Evolutionary conservation across 2,888 invertebrate species (phyloP).

Genomic region (Drosophila kanekoi): DNA sequence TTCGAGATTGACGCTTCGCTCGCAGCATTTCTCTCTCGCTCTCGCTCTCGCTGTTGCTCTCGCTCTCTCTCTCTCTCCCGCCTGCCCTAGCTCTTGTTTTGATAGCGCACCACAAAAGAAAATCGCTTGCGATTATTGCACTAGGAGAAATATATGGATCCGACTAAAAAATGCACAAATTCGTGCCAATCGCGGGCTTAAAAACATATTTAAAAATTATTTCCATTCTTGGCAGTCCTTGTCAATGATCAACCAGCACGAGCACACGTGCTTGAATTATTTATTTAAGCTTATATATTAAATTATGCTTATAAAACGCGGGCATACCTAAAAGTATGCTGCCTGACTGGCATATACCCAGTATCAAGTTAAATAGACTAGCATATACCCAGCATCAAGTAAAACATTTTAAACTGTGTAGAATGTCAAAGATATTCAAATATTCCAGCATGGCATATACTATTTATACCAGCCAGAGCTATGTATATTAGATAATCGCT

Average conservation of each 20-base stretch:
- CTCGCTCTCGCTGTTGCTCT: conserved; percentile 12
- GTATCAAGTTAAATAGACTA: background rate
- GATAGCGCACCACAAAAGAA: conserved; percentile 31
- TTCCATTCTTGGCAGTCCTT: conserved; percentile 13
- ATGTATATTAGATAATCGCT: no score
- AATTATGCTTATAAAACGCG: conserved; percentile 17
- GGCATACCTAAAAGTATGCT: background rate
- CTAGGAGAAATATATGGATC: conserved; percentile 32
- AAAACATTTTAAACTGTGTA: background rate
- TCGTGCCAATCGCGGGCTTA: conserved; percentile 19
- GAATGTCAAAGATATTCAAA: no score
- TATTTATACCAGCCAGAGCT: no score
- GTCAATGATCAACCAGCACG: conserved; percentile 8
- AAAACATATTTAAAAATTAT: conserved; percentile 10
- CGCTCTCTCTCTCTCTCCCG: conserved; percentile 25
- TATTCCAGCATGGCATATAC: no score
- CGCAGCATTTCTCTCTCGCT: conserved; percentile 29
- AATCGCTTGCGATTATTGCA: conserved; percentile 63
- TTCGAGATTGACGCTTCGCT: conserved; percentile 50
- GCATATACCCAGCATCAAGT: background rate
- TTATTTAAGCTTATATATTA: conserved; percentile 15
- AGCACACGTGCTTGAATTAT: conserved; percentile 25
- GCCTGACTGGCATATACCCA: background rate
- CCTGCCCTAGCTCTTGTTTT: conserved; percentile 1
- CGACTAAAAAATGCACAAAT: conserved; percentile 14